Percentiles rank a stretch among this genome's conserved stretches.
phyloP scores from a whole-genome alignment of 2,797 vertebrate genomes.

The Phoebastria nigripes region DNA sequence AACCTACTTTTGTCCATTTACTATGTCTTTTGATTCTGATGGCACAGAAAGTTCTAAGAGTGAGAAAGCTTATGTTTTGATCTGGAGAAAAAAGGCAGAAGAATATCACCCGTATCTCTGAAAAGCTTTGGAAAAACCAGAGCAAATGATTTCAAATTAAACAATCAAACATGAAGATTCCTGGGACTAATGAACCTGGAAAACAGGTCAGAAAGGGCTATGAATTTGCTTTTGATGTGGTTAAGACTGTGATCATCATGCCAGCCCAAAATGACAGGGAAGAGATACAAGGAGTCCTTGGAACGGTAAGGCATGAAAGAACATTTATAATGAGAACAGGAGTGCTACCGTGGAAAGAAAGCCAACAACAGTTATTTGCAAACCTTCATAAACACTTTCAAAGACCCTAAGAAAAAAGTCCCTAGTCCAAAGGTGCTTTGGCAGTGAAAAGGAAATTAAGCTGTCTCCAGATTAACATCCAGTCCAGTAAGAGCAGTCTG shows the following conservation, averaged over 20 bases:
- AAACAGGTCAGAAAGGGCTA: background rate
- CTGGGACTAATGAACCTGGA: background rate
- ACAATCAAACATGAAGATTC: conserved; percentile 1
- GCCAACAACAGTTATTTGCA: background rate
- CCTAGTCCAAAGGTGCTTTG: background rate
- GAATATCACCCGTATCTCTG: background rate
- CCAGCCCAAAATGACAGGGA: background rate
- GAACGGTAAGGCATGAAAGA: background rate
- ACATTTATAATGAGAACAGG: background rate
- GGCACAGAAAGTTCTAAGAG: background rate
- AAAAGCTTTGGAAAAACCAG: background rate
- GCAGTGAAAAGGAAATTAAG: background rate
- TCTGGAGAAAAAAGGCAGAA: background rate
- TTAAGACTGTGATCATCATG: background rate
- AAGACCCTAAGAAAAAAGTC: background rate
- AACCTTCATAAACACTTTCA: background rate
- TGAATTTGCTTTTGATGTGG: background rate
- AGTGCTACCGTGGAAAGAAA: background rate
- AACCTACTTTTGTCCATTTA: background rate
- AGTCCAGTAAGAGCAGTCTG: background rate
- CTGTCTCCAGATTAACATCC: background rate
- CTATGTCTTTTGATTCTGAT: background rate
- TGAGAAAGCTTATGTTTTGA: background rate
- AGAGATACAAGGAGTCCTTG: background rate
- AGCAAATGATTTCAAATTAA: background rate